Percentiles rank a stretch among this genome's conserved stretches.
These are phyloP conservation scores for Syrrhaptes paradoxus DNA, from an alignment of 2,113 vertebrate species.

Conservation along the genomic window DNA sequence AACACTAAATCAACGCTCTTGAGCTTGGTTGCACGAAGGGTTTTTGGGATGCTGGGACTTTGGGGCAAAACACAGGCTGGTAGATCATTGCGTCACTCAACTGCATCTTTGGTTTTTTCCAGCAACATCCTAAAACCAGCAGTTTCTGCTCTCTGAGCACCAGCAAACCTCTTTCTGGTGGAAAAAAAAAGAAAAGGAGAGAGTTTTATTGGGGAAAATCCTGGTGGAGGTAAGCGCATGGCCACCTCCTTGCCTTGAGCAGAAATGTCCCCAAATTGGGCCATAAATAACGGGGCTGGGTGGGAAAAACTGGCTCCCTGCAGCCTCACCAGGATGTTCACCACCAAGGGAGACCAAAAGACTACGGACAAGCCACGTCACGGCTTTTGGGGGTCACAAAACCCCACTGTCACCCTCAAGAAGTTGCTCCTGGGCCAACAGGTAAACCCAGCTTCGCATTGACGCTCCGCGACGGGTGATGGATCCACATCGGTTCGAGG, in stretches of 20 bases:
- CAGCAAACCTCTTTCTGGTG: neutral
- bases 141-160: neutral
- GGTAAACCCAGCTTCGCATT: neutral
- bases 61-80: neutral
- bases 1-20: rapidly evolving
- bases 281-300: rapidly evolving
- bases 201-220: neutral
- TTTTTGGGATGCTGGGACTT: neutral
- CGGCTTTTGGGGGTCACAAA: neutral
- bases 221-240: neutral
- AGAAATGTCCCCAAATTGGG: rapidly evolving
- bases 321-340: neutral
- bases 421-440: neutral
- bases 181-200: neutral
- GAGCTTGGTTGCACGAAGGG: rapidly evolving
- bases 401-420: neutral
- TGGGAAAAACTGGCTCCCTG: neutral
- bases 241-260: neutral
- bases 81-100: neutral
- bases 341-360: neutral
- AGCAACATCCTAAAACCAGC: neutral
- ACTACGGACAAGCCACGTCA: rapidly evolving
- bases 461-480: rapidly evolving
- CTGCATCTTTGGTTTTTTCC: neutral
- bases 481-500: neutral